Evolutionary conservation across 2,797 vertebrate species (phyloP).

Genomic region (Ctenopoma multispine): DNA sequence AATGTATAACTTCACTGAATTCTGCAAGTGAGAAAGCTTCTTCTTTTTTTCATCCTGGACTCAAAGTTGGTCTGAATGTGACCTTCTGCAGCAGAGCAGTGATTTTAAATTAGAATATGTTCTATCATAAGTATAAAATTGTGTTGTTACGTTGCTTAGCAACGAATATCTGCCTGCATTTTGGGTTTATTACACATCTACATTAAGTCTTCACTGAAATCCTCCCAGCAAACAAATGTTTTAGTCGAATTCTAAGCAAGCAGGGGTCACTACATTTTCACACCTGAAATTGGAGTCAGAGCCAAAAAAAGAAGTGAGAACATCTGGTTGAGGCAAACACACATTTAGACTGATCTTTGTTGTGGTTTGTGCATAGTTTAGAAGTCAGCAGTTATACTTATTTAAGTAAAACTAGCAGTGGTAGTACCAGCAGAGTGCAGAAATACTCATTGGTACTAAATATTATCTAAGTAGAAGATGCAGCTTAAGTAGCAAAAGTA

Average conservation of each 20-base stretch:
- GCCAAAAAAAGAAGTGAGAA: no score
- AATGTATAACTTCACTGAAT: background rate
- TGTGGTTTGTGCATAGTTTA: background rate
- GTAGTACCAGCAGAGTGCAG: no score
- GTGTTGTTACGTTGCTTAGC: background rate
- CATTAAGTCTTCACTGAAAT: no score
- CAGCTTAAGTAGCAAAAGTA: no score
- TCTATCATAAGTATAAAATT: background rate
- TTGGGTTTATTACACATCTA: background rate
- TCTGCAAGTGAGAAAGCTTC: no score
- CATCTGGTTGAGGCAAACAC: background rate
- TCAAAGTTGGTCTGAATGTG: background rate
- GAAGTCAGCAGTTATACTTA: background rate
- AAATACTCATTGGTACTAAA: no score
- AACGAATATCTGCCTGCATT: background rate
- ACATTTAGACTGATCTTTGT: background rate
- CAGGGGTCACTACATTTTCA: background rate
- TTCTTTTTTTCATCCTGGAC: background rate
- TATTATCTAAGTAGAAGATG: no score
- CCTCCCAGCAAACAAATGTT: background rate
- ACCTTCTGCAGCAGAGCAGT: background rate
- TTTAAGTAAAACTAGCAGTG: background rate
- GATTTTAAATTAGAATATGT: background rate
- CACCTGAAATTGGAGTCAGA: background rate
- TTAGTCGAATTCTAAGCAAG: background rate